Evolutionary conservation across 1,140 invertebrate species (phyloP).

Genomic region (Trigoniulus corallinus): DNA sequence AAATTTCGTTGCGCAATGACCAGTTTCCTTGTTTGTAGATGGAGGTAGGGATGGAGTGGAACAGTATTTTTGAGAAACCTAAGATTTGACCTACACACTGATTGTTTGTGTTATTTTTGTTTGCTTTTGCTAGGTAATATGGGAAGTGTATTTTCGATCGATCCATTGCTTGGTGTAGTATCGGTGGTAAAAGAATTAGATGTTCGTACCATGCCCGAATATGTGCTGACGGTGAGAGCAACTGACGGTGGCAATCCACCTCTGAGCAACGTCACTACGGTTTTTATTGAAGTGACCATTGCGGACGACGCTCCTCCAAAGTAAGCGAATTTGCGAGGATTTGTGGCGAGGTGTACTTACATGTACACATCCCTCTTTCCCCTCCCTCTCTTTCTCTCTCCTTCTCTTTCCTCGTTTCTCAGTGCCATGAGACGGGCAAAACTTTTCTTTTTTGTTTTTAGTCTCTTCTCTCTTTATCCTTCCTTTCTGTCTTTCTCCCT

Average conservation of each 20-base stretch:
- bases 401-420: too few species aligned
- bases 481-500: too few species aligned
- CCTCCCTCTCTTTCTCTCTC: too few species aligned
- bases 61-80: too few species aligned
- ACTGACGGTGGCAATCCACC: conserved; percentile 58
- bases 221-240: conserved; percentile 59
- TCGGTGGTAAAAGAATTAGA: conserved; percentile 55
- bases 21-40: too few species aligned
- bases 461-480: too few species aligned
- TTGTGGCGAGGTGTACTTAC: conserved; percentile 14
- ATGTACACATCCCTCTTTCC: too few species aligned
- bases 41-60: too few species aligned
- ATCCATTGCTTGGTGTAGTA: conserved; percentile 55
- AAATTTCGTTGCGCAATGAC: too few species aligned
- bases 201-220: conserved; percentile 41
- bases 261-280: conserved; percentile 53
- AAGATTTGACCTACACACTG: too few species aligned
- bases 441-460: too few species aligned
- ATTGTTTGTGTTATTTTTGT: conserved; percentile 5
- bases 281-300: conserved; percentile 72
- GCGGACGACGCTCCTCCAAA: conserved; percentile 73
- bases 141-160: conserved; percentile 63
- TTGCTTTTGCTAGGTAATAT: conserved; percentile 44
- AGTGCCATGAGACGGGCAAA: too few species aligned
- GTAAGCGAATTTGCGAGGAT: conserved; percentile 18